These are phyloP conservation scores for Chironomus tepperi DNA, from an alignment of 1,140 invertebrate genomes.

Conservation along the genomic window DNA sequence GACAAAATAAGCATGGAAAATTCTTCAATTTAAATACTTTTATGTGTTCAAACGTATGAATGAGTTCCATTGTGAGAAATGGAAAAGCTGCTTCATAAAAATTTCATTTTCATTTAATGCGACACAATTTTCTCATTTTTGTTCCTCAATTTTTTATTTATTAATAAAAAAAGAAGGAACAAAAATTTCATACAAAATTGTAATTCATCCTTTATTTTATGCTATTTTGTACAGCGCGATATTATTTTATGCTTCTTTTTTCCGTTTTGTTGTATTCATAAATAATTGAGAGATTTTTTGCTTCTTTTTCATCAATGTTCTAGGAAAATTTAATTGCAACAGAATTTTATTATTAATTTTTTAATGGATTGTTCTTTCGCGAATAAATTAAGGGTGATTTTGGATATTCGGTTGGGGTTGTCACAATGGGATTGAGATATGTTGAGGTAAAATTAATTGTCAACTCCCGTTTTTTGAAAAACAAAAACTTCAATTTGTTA, in stretches of 20 bases:
- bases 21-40: not conserved
- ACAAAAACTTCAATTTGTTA: no score
- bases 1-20: not conserved
- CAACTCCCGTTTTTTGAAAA: no score
- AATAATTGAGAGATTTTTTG: not conserved
- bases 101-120: not conserved
- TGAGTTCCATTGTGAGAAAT: not conserved
- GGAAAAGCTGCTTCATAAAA: conserved; percentile 8
- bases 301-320: not conserved
- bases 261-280: not conserved
- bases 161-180: no score
- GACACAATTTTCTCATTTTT: conserved; percentile 14
- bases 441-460: not conserved
- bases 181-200: no score
- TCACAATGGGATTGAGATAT: no score
- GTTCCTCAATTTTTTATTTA: not conserved
- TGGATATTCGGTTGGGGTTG: no score
- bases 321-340: not conserved
- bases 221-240: not conserved
- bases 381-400: not conserved
- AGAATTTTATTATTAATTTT: not conserved
- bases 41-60: no score
- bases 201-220: no score
- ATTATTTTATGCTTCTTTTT: not conserved
- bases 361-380: not conserved